Conservation (phyloP, 2,113 vertebrate genomes). For the Calyptommatus sinebrachiatus region DNA sequence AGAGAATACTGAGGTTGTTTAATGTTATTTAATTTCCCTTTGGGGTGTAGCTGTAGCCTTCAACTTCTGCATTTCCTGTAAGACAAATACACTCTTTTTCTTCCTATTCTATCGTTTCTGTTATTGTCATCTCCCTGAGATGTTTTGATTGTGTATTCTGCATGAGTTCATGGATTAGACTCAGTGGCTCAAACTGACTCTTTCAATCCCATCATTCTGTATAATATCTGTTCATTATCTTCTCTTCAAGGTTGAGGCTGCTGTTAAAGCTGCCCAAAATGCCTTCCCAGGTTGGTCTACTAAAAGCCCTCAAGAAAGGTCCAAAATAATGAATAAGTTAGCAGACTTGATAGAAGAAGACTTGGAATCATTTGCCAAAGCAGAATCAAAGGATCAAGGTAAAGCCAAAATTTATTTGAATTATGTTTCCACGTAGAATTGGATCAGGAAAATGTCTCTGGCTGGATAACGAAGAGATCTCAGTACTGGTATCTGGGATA, state of each 20-base stretch:
- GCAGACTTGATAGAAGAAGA: conserved; percentile 86
- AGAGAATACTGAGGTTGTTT: not conserved
- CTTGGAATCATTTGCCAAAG: conserved; percentile 86
- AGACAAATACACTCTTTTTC: not conserved
- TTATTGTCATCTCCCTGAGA: not conserved
- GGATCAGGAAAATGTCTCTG: not conserved
- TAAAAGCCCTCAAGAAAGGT: conserved; percentile 78
- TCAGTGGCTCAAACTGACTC: too few relatives aligned
- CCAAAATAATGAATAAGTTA: conserved; percentile 80
- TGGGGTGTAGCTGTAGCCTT: not conserved
- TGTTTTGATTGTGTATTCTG: too few relatives aligned
- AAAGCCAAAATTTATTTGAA: conserved; percentile 3
- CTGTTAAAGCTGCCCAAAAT: conserved; percentile 84
- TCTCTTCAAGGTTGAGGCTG: conserved; percentile 80
- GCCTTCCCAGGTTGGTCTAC: conserved; percentile 89
- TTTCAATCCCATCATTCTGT: not conserved
- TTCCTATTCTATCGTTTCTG: too few relatives aligned
- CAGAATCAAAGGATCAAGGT: conserved; percentile 97
- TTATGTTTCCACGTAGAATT: not conserved
- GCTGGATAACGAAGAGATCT: not conserved
- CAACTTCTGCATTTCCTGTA: too few relatives aligned
- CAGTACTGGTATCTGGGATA: not conserved
- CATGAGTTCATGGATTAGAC: too few relatives aligned
- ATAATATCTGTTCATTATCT: not conserved
- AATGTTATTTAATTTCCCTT: not conserved